Base-by-base conservation (phyloP, 2,888 invertebrate genomes). In the Trachelus iudaicus region DNA sequence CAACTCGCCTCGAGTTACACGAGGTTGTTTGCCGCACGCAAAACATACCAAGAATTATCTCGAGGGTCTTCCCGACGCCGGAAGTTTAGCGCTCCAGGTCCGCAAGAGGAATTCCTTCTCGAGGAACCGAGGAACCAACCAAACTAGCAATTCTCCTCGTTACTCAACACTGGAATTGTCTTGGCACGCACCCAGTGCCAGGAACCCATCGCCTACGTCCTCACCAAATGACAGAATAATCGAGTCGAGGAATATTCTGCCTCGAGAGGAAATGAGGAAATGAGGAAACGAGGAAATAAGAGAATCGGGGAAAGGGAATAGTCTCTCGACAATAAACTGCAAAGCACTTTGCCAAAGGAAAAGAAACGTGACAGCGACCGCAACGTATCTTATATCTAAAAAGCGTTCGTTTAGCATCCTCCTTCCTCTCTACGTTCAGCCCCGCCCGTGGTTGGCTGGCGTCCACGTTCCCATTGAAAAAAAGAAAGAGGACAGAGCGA, bases 141-240 rank as follows among this genome's bases (percentile, higher is more conserved):
- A 15, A 40, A 40, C 40, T 40, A 40, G 15, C 40, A 40, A 40
- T 40, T 40, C 40, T 40, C 40, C 15, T 40, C 40, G 15, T 40
- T 40, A 40, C 40, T 40, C 40, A 40, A 40, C 40, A 40, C 40
- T 40, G 83, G 84, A 87, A 87, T 87, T 84, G 83, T 87, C 81
- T 87, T 87, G 87, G 87, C 87, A 33, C 31, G 77, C 81, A 79
- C 85, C 87, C 85, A 85, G 80, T 75, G 0, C 40, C 40, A 4
- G 15, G 15, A 40, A 40, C 40, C 4, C 40, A 40, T 40, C 40
- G 15, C 15, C 40, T 15, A 40, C 40, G 15, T 40, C 40, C 40
- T 40, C 40, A 15, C 83, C 81, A 83, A 87, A 88, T 85, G 88
- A 85, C 85, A 87, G 86, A 84, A 88, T 87, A 87, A 87, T 87